These are phyloP conservation scores for Psittacula cyanocephala DNA, from an alignment of 2,113 vertebrate genomes.

Conservation along the genomic window DNA sequence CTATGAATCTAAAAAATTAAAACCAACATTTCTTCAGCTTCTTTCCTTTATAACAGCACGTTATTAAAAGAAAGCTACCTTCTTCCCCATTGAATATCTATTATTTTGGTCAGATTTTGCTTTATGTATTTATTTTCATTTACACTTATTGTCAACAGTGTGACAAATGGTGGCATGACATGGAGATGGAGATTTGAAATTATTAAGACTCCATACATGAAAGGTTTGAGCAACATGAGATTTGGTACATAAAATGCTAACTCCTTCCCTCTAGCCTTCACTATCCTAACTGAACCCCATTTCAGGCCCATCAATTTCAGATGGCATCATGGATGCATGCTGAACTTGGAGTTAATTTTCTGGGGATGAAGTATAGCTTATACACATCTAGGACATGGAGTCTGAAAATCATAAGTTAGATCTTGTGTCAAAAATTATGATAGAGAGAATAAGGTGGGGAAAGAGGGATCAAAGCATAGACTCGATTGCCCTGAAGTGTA, in stretches of 20 bases:
- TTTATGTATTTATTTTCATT: conserved; percentile 11
- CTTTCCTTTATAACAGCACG: not conserved
- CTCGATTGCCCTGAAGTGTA: not conserved
- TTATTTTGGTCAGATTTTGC: not conserved
- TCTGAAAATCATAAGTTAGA: not conserved
- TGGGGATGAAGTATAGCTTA: not conserved
- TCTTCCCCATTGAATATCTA: not conserved
- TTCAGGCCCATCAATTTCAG: not conserved
- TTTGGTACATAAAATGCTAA: not conserved
- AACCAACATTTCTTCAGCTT: not conserved
- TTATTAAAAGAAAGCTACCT: not conserved
- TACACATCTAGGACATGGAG: not conserved
- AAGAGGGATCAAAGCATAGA: not conserved
- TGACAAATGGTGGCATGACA: not conserved
- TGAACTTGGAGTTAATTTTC: not conserved
- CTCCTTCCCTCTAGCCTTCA: not conserved
- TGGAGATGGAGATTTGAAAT: not conserved
- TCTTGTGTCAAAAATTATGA: not conserved
- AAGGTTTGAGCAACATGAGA: conserved; percentile 14
- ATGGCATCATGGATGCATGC: not conserved
- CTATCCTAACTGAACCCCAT: not conserved
- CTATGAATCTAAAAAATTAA: not conserved
- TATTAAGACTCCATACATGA: not conserved
- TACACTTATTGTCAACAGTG: not conserved
- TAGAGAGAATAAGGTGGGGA: not conserved